Evolutionary conservation across 2,888 invertebrate genomes (phyloP).

Genomic region (Molanna angustata): DNA sequence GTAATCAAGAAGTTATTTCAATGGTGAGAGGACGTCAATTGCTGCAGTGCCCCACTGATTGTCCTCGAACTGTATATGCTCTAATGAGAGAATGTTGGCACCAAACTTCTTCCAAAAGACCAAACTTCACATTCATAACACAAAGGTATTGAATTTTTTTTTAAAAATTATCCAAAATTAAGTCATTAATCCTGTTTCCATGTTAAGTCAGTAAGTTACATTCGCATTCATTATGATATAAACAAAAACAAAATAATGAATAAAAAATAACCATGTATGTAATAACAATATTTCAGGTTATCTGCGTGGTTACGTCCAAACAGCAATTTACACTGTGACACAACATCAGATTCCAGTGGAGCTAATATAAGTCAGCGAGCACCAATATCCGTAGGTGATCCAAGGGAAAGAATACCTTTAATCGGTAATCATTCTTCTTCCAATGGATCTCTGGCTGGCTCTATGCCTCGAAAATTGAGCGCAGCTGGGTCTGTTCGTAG

Average conservation of each 20-base stretch:
- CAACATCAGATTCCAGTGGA: constrained; percentile 30
- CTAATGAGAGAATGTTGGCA: constrained; percentile 99
- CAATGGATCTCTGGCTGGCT: constrained; percentile 48
- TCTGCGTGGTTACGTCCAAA: constrained; percentile 49
- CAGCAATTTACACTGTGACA: constrained; percentile 38
- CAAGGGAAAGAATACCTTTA: constrained; percentile 48
- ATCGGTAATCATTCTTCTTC: constrained; percentile 50
- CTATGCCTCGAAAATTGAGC: constrained; percentile 48
- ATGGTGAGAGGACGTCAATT: constrained; percentile 94
- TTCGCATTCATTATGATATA: no score
- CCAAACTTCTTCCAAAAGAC: constrained; percentile 86
- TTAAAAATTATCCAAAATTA: no score
- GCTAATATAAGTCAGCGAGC: constrained; percentile 41
- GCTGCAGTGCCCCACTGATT: constrained; percentile 87
- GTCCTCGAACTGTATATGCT: constrained; percentile 88
- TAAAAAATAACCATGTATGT: no score
- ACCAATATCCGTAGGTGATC: constrained; percentile 42
- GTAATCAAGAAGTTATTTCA: constrained; percentile 95
- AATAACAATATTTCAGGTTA: constrained; percentile 38
- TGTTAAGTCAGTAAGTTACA: no score
- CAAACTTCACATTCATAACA: constrained; percentile 90
- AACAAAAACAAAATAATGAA: no score
- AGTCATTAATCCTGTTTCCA: no score
- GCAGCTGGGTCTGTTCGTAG: constrained; percentile 40
- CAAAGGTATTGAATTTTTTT: no score